A percentile compares a stretch with the other conserved stretches of the same genome.
Evolutionary conservation across 1,140 invertebrate species (phyloP).

Genomic region (Drosophila sucinea): DNA sequence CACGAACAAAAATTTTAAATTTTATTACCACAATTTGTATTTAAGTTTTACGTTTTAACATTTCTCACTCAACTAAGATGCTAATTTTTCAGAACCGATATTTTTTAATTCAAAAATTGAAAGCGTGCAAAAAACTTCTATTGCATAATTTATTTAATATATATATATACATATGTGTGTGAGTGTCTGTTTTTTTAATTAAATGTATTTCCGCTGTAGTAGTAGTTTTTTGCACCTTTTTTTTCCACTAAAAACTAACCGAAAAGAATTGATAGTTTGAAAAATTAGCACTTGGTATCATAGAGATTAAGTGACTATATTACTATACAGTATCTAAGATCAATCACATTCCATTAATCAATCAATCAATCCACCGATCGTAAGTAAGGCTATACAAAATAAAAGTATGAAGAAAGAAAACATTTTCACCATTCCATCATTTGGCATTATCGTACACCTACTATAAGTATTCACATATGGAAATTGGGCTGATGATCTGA

Average conservation of each 20-base stretch:
- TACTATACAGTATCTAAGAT: conserved; percentile 51
- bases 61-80: conserved; percentile 35
- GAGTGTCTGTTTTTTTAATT: conserved; percentile 36
- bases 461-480: neutral
- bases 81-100: conserved; percentile 62
- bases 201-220: conserved; percentile 16
- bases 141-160: conserved; percentile 57
- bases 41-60: conserved; percentile 44
- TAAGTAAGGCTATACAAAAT: conserved; percentile 58
- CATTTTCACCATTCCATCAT: conserved; percentile 59
- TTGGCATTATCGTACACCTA: conserved; percentile 45
- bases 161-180: conserved; percentile 23
- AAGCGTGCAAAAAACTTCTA: conserved; percentile 78
- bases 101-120: conserved; percentile 9
- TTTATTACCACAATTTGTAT: conserved; percentile 24
- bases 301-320: conserved; percentile 36
- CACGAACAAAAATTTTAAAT: conserved; percentile 21
- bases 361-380: conserved; percentile 48
- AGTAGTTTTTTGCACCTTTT: conserved; percentile 71
- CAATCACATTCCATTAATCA: conserved; percentile 63
- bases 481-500: conserved; percentile 28
- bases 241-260: conserved; percentile 33
- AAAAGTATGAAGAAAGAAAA: conserved; percentile 40
- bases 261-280: conserved; percentile 44
- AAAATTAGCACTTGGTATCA: conserved; percentile 48